These are phyloP conservation scores for Tupaia tana DNA, from an alignment of 2,113 vertebrate species.

Conservation along the genomic window DNA sequence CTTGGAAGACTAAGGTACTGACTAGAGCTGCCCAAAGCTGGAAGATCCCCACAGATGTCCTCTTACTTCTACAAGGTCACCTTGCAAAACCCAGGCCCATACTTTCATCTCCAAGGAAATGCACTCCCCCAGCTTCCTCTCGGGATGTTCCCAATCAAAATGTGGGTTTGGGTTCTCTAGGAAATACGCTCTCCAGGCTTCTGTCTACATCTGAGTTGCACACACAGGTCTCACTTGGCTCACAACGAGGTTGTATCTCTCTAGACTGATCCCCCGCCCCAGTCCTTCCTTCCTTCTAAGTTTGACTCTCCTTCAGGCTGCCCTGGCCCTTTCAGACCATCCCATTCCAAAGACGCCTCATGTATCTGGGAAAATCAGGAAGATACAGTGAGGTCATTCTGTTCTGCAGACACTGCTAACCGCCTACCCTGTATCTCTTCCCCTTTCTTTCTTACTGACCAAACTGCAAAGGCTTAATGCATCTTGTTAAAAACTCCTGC, in stretches of 20 bases:
- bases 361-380: not conserved
- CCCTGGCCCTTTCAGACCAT: not conserved
- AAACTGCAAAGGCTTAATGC: not conserved
- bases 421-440: not conserved
- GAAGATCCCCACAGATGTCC: not conserved
- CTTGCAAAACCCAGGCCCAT: not conserved
- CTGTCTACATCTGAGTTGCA: not conserved
- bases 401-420: not conserved
- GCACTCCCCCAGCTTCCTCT: not conserved
- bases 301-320: not conserved
- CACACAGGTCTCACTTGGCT: not conserved
- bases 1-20: not conserved
- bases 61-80: not conserved
- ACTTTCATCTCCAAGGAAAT: not conserved
- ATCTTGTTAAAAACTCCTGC: conserved; percentile 32
- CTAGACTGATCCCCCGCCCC: not conserved
- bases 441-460: not conserved
- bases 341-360: conserved; percentile 1
- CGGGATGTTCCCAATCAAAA: not conserved
- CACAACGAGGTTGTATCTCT: not conserved
- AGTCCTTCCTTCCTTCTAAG: not conserved
- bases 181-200: not conserved
- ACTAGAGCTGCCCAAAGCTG: not conserved
- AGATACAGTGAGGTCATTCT: not conserved
- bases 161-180: not conserved